A percentile compares a stretch with the other conserved stretches of the same genome.
Evolutionary conservation across 1,140 invertebrate species (phyloP).

Genomic region (Drosophila fuyamai): DNA sequence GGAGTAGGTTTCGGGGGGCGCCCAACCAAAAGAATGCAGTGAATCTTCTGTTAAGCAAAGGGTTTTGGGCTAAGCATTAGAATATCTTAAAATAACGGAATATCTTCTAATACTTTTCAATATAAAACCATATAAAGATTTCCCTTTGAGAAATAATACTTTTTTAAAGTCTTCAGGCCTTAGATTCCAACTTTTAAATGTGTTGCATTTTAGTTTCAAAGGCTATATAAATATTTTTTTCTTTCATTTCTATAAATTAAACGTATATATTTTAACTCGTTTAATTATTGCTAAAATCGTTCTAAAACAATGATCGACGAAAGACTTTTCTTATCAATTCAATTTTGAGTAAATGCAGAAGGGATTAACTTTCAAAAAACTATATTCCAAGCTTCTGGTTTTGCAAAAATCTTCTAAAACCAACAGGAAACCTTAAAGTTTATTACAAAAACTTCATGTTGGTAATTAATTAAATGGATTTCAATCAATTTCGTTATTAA

Average conservation of each 20-base stretch:
- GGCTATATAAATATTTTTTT: too few relatives aligned
- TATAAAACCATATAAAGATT: too few relatives aligned
- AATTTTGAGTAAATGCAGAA: neutral
- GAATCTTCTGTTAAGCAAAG: neutral
- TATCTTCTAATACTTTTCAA: too few relatives aligned
- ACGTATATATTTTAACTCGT: too few relatives aligned
- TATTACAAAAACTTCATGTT: neutral
- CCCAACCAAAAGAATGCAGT: slow-evolving; percentile 26
- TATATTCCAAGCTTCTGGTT: neutral
- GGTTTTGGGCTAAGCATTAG: neutral
- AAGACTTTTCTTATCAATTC: neutral
- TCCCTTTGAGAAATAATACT: too few relatives aligned
- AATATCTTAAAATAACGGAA: neutral
- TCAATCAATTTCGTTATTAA: slow-evolving; percentile 43
- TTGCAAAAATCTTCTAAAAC: neutral
- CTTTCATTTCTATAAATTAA: too few relatives aligned
- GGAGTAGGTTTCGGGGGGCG: neutral
- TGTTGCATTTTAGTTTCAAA: too few relatives aligned
- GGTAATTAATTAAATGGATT: slow-evolving; percentile 30
- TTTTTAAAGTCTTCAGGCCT: too few relatives aligned
- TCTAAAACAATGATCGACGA: too few relatives aligned
- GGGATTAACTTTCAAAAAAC: neutral
- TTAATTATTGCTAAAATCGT: too few relatives aligned
- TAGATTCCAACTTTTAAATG: too few relatives aligned
- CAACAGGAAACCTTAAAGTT: neutral